Conservation (phyloP, 2,797 vertebrate genomes). For the Peromyscus nudipes region DNA sequence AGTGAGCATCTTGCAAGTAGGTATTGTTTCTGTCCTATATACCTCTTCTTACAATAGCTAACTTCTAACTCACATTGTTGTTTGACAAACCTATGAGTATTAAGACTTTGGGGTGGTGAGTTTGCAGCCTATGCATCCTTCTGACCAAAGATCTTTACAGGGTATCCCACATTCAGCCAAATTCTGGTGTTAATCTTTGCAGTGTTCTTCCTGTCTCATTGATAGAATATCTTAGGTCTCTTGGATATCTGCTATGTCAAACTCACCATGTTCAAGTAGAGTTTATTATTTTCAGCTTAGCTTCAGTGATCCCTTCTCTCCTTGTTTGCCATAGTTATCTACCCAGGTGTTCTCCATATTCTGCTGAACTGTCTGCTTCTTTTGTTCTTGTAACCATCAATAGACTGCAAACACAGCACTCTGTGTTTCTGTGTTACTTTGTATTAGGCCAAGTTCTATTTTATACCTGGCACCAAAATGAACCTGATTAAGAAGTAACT, state of each 20-base stretch:
- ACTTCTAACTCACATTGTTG: background rate
- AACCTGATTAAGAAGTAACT: background rate
- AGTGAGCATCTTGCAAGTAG: background rate
- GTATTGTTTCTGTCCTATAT: background rate
- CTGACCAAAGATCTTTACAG: background rate
- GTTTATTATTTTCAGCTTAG: background rate
- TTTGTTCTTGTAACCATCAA: background rate
- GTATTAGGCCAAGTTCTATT: background rate
- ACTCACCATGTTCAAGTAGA: background rate
- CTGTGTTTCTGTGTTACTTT: background rate
- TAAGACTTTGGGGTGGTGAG: background rate
- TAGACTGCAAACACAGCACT: background rate
- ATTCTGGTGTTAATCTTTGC: background rate
- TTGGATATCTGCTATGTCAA: background rate
- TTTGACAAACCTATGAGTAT: background rate
- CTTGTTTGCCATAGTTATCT: background rate
- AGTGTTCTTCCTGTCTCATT: background rate
- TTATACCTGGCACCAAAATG: background rate
- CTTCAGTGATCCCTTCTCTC: background rate
- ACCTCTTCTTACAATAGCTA: background rate
- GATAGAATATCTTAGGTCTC: background rate
- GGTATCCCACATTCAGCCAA: background rate
- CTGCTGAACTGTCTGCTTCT: background rate
- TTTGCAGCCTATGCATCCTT: background rate
- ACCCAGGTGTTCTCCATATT: too few relatives aligned